These are phyloP conservation scores for Hipposideros larvatus DNA, from an alignment of 2,797 vertebrate species.

Conservation along the genomic window DNA sequence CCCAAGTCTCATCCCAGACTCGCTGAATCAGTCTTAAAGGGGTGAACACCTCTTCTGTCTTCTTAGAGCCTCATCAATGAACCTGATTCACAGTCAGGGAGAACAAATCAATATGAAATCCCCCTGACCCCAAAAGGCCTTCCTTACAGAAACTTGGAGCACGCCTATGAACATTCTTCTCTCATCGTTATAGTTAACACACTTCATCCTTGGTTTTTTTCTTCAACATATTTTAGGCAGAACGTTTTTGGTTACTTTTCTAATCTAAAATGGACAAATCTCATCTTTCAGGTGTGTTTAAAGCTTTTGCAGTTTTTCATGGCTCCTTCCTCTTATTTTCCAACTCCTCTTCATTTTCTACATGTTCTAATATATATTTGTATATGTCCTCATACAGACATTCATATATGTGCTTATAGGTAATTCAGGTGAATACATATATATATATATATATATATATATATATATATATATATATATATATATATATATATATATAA, in stretches of 20 bases:
- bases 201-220: not conserved
- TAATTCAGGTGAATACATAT: not conserved
- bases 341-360: not conserved
- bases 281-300: not conserved
- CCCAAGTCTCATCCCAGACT: not conserved
- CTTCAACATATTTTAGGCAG: not conserved
- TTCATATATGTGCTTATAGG: not conserved
- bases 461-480: not conserved
- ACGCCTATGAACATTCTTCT: not conserved
- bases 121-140: not conserved
- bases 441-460: not conserved
- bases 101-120: not conserved
- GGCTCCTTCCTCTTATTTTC: not conserved
- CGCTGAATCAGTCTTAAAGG: not conserved
- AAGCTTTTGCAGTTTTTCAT: not conserved
- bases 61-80: not conserved
- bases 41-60: not conserved
- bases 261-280: not conserved
- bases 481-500: not conserved
- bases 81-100: not conserved
- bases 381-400: not conserved
- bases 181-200: accelerated
- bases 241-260: not conserved
- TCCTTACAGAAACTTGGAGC: not conserved
- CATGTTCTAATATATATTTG: not conserved